Conservation (phyloP, 2,113 vertebrate genomes). For the Zingel zingel region DNA sequence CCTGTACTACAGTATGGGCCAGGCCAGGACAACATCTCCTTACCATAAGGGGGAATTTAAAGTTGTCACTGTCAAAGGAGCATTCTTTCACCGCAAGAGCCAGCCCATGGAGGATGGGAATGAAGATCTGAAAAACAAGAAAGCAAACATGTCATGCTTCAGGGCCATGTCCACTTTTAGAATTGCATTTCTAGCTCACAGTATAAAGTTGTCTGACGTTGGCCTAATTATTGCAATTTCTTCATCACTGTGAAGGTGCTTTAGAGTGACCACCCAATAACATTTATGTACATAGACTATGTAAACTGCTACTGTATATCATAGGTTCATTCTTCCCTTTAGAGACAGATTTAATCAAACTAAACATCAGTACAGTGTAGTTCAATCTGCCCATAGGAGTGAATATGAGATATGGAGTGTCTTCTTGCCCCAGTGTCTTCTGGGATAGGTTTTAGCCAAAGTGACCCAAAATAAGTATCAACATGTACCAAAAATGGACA, state of each 20-base stretch:
- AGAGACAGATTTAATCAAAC: not conserved
- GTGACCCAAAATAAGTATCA: not conserved
- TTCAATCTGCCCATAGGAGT: not conserved
- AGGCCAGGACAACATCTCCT: conserved; percentile 54
- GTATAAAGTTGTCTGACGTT: not conserved
- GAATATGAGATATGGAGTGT: not conserved
- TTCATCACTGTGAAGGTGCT: not conserved
- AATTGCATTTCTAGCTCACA: conserved; percentile 15
- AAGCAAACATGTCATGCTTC: not conserved
- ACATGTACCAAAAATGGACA: not conserved
- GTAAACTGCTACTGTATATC: not conserved
- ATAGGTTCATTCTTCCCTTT: not conserved
- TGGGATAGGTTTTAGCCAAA: not conserved
- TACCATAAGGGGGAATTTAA: conserved; percentile 99
- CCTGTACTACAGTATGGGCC: not conserved
- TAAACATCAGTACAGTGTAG: not conserved
- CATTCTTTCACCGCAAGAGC: conserved; percentile 96
- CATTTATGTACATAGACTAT: not conserved
- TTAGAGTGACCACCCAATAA: not conserved
- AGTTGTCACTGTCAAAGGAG: conserved; percentile 98
- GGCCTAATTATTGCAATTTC: not conserved
- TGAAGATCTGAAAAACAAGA: conserved; percentile 89
- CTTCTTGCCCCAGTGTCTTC: not conserved
- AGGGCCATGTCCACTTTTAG: not conserved
- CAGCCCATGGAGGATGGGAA: conserved; percentile 96